A percentile compares a stretch with the other conserved stretches of the same genome.
These are phyloP conservation scores for Numida meleagris DNA, from an alignment of 2,113 vertebrate genomes.

Conservation along the genomic window DNA sequence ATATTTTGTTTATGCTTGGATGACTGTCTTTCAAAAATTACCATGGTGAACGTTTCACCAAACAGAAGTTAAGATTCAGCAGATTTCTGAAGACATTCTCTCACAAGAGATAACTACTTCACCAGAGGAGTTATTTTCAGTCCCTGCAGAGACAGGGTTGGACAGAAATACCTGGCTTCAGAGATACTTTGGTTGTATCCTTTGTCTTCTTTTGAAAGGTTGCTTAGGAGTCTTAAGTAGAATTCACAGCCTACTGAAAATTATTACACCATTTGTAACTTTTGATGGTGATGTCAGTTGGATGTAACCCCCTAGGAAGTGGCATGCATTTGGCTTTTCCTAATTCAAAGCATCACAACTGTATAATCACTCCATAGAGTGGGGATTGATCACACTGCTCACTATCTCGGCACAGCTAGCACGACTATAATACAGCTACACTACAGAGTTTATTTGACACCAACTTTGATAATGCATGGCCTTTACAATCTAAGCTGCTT, in stretches of 20 bases:
- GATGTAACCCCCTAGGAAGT: accelerated
- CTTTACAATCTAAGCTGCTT: not conserved
- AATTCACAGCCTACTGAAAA: not conserved
- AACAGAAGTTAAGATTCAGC: not conserved
- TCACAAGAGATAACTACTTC: not conserved
- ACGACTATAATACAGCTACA: accelerated
- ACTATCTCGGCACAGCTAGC: not conserved
- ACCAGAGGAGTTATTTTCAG: not conserved
- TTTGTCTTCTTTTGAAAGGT: not conserved
- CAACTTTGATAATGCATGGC: accelerated
- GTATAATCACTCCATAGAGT: accelerated
- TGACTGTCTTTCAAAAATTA: not conserved
- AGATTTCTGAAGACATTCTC: not conserved
- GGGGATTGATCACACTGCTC: not conserved
- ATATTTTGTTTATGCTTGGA: not conserved
- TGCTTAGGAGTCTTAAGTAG: not conserved
- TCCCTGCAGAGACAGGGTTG: not conserved
- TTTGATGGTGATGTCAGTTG: accelerated
- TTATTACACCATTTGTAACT: accelerated
- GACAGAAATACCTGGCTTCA: not conserved
- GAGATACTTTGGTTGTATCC: accelerated
- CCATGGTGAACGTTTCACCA: not conserved
- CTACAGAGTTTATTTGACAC: too few species aligned
- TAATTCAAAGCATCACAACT: not conserved
- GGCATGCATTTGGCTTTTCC: not conserved